phyloP scores from a whole-genome alignment of 2,888 invertebrate species.

The Nemotelus nigrinus region DNA sequence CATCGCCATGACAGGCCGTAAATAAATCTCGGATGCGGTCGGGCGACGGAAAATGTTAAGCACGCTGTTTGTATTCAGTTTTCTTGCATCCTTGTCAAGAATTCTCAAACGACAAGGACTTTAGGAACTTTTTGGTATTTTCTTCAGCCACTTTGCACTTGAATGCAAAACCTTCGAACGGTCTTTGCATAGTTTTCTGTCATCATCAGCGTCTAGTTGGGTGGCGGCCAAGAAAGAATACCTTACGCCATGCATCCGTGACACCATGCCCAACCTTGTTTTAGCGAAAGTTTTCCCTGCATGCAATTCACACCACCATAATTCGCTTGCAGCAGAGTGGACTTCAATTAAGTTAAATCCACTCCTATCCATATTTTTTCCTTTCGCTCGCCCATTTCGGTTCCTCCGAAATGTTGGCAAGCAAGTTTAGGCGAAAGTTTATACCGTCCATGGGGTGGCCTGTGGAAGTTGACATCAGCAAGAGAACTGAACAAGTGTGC shows the following conservation, averaged over 20 bases:
- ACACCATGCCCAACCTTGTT: slow-evolving; percentile 22
- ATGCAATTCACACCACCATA: slow-evolving; percentile 33
- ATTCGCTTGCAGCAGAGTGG: slow-evolving; percentile 32
- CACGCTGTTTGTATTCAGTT: slow-evolving; percentile 1
- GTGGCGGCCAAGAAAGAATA: slow-evolving; percentile 1
- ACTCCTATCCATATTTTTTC: slow-evolving; percentile 29
- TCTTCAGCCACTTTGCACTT: slow-evolving; percentile 13
- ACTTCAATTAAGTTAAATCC: slow-evolving; percentile 41
- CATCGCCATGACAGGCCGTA: not conserved
- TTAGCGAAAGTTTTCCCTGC: slow-evolving; percentile 15
- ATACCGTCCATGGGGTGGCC: not conserved
- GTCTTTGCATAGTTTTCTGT: slow-evolving; percentile 35
- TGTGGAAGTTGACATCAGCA: not conserved
- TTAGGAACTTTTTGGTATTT: slow-evolving; percentile 26
- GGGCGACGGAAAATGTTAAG: slow-evolving; percentile 30
- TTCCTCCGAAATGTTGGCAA: slow-evolving; percentile 7
- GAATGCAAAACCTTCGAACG: not conserved
- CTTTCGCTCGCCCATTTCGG: slow-evolving; percentile 1
- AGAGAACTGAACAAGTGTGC: not conserved
- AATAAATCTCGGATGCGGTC: not conserved
- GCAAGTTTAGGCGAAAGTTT: slow-evolving; percentile 10
- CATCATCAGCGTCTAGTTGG: slow-evolving; percentile 18
- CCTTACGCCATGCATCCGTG: not conserved
- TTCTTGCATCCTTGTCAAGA: slow-evolving; percentile 8
- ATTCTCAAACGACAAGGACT: slow-evolving; percentile 2